phyloP scores from a whole-genome alignment of 2,888 invertebrate species.

The Eledone cirrhosa region DNA sequence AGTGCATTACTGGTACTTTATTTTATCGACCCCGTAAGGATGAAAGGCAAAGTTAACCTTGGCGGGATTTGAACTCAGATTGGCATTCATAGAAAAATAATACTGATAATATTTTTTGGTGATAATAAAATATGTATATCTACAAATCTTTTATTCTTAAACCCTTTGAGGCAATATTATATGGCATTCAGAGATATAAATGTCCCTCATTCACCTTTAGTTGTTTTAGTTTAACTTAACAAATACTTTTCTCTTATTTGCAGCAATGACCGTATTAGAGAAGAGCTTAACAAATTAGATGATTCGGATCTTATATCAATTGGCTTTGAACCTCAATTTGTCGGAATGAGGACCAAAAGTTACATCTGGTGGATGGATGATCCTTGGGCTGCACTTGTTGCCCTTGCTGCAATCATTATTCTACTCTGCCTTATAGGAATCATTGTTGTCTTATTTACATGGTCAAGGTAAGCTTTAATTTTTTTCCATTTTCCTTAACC shows the following conservation, averaged over 20 bases:
- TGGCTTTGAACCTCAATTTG: background rate
- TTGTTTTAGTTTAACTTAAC: background rate
- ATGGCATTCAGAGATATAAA: too few relatives aligned
- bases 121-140: too few relatives aligned
- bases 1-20: too few relatives aligned
- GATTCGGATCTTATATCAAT: background rate
- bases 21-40: too few relatives aligned
- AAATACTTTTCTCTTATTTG: background rate
- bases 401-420: constrained; percentile 88
- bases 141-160: too few relatives aligned
- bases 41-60: too few relatives aligned
- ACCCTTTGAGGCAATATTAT: too few relatives aligned
- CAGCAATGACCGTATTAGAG: background rate
- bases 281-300: background rate
- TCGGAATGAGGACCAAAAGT: constrained; percentile 45
- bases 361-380: constrained; percentile 67
- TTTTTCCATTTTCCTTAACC: background rate
- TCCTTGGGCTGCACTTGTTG: constrained; percentile 88
- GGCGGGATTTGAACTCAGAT: too few relatives aligned
- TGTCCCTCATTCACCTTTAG: background rate
- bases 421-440: constrained; percentile 88
- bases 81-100: too few relatives aligned
- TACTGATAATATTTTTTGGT: too few relatives aligned
- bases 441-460: constrained; percentile 90
- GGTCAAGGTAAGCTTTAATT: constrained; percentile 79